Conservation (phyloP, 2,113 vertebrate species). For the Lontra canadensis region DNA sequence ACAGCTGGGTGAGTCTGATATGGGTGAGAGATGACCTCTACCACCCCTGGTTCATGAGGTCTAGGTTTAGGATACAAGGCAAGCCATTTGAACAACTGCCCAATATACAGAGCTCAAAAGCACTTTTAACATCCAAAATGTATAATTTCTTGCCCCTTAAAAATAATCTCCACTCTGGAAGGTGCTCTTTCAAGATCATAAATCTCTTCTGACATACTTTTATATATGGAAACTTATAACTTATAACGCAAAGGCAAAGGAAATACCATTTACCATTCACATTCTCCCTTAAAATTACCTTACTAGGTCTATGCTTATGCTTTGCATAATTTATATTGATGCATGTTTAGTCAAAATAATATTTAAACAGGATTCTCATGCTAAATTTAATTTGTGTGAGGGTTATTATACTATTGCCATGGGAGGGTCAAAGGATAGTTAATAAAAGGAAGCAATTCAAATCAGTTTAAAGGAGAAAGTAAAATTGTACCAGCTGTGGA, state of each 20-base stretch:
- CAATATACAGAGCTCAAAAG: background rate
- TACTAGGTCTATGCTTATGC: background rate
- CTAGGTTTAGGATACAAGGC: background rate
- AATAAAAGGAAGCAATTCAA: background rate
- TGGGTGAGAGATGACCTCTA: background rate
- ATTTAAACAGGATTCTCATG: background rate
- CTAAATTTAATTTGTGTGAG: background rate
- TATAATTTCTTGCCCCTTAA: background rate
- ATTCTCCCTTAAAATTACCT: background rate
- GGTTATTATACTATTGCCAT: background rate
- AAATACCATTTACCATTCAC: background rate
- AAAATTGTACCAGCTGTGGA: background rate
- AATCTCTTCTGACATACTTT: background rate
- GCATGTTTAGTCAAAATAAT: background rate
- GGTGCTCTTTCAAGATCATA: background rate
- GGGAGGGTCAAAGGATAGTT: background rate
- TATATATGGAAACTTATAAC: background rate
- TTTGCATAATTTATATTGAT: background rate
- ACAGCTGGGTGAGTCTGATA: background rate
- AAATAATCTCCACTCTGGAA: background rate
- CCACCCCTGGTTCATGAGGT: background rate
- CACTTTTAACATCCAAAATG: background rate
- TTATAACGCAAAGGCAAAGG: background rate
- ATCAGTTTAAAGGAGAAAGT: background rate
- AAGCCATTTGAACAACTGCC: background rate